Evolutionary conservation across 2,797 vertebrate species (phyloP).

Genomic region (Amazonetta brasiliensis): DNA sequence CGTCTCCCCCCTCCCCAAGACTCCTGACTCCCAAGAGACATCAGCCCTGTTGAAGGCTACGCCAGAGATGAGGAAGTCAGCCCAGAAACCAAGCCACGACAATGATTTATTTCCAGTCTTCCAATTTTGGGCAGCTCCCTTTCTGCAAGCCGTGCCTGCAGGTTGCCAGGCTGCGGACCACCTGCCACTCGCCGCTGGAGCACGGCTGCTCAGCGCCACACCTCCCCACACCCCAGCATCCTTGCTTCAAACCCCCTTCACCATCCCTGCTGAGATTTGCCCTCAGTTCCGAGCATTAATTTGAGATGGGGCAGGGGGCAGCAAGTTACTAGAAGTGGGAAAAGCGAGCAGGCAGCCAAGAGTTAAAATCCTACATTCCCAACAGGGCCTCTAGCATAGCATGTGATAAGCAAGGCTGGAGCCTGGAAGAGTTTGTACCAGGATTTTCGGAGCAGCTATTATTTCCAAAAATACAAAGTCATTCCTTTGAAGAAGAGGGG

Average conservation of each 20-base stretch:
- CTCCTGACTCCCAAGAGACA: background rate
- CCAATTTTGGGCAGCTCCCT: background rate
- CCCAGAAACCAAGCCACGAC: background rate
- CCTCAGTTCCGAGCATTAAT: background rate
- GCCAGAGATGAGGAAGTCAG: background rate
- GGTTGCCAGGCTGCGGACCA: conserved; percentile 35
- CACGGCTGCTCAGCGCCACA: background rate
- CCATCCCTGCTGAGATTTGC: background rate
- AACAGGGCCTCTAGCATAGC: background rate
- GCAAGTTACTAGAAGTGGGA: background rate
- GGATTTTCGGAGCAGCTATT: conserved; percentile 53
- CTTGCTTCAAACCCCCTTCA: background rate
- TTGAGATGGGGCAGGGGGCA: background rate
- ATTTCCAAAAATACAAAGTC: conserved; percentile 64
- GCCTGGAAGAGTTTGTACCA: conserved; percentile 51
- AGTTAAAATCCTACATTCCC: conserved; percentile 38
- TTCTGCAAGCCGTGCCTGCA: background rate
- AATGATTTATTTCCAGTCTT: background rate
- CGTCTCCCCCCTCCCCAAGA: background rate
- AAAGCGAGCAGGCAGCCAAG: background rate
- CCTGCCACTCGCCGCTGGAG: background rate
- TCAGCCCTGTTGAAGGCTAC: background rate
- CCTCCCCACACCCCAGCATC: background rate
- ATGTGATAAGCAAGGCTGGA: background rate
- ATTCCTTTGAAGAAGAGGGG: conserved; percentile 43